Conservation (phyloP, 2,888 invertebrate genomes). For the Neocrepidodera transversa region DNA sequence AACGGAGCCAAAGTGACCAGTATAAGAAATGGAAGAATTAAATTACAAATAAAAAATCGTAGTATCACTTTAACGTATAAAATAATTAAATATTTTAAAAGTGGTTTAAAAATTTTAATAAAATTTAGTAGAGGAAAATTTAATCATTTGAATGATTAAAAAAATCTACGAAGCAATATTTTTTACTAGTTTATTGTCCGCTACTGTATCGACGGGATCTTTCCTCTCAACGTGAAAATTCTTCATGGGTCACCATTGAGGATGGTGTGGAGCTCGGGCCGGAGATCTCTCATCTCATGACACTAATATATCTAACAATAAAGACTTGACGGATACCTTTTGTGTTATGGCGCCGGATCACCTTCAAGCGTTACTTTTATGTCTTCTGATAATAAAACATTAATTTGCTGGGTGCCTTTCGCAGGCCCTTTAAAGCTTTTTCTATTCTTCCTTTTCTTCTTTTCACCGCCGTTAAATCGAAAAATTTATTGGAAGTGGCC, state of each 20-base stretch:
- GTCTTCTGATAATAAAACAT: constrained; percentile 33
- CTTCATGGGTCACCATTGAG: constrained; percentile 17
- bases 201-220: constrained; percentile 2
- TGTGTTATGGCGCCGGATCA: constrained; percentile 43
- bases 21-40: too few species aligned
- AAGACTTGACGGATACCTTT: constrained; percentile 39
- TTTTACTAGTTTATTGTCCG: not conserved
- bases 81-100: too few species aligned
- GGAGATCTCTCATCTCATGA: constrained; percentile 33
- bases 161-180: too few species aligned
- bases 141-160: too few species aligned
- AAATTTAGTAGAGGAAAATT: too few species aligned
- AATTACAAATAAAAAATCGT: too few species aligned
- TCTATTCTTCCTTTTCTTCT: not conserved
- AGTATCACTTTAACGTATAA: too few species aligned
- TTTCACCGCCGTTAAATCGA: not conserved
- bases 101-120: too few species aligned
- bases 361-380: constrained; percentile 36
- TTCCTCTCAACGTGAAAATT: constrained; percentile 41
- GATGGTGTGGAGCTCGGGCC: constrained; percentile 20
- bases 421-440: constrained; percentile 6
- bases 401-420: constrained; percentile 32
- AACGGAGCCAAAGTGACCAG: too few species aligned
- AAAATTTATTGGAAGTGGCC: not conserved
- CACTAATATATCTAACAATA: constrained; percentile 38